Percentiles rank a stretch among this genome's conserved stretches.
Evolutionary conservation across 2,888 invertebrate genomes (phyloP).

Genomic region (Himalopsyche anomala): DNA sequence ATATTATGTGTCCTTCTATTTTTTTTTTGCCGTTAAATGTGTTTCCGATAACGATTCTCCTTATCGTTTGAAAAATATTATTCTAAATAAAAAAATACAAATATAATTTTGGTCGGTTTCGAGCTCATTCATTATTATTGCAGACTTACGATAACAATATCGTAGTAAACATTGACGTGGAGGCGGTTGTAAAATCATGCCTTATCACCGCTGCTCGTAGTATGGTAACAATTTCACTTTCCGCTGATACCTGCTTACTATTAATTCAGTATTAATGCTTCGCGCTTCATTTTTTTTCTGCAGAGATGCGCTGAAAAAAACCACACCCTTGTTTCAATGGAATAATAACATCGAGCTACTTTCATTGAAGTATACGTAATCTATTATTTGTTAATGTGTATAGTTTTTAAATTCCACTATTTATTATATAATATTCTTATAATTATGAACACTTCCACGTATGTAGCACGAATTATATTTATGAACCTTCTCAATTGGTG

Average conservation of each 20-base stretch:
- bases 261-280: slow-evolving; percentile 29
- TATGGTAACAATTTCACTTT: slow-evolving; percentile 11
- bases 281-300: background rate
- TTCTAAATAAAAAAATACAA: too few relatives aligned
- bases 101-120: background rate
- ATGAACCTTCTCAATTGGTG: too few relatives aligned
- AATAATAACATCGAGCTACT: background rate
- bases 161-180: slow-evolving; percentile 12
- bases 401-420: too few relatives aligned
- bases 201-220: background rate
- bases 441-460: too few relatives aligned
- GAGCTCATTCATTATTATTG: background rate
- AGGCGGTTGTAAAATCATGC: slow-evolving; percentile 26
- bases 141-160: slow-evolving; percentile 9
- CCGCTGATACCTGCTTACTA: background rate
- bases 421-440: too few relatives aligned
- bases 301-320: background rate
- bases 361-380: too few relatives aligned
- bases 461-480: too few relatives aligned
- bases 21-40: too few relatives aligned
- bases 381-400: too few relatives aligned
- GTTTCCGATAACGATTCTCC: too few relatives aligned
- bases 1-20: too few relatives aligned
- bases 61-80: too few relatives aligned
- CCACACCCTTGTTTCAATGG: slow-evolving; percentile 1